Percentiles rank a stretch among this genome's conserved stretches.
phyloP scores from a whole-genome alignment of 2,113 vertebrate genomes.

The Phylloscopus whistleri region DNA sequence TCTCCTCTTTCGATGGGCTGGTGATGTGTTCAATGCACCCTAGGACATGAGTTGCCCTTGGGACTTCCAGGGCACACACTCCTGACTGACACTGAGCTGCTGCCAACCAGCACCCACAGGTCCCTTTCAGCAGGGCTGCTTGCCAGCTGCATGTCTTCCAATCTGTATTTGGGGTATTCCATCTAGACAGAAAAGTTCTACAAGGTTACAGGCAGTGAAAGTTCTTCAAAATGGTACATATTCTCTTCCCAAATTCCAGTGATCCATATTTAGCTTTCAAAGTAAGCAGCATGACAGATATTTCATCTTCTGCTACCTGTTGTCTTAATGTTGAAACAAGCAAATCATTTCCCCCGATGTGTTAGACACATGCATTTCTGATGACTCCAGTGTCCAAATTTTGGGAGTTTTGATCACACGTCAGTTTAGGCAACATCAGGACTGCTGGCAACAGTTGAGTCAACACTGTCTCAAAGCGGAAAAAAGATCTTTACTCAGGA shows the following conservation, averaged over 20 bases:
- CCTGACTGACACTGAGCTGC: background rate
- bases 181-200: background rate
- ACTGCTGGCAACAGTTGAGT: background rate
- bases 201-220: background rate
- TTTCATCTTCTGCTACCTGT: background rate
- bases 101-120: rapidly evolving
- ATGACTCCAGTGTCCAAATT: background rate
- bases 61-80: background rate
- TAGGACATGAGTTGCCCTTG: rapidly evolving
- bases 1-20: background rate
- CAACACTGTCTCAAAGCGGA: background rate
- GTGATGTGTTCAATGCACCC: background rate
- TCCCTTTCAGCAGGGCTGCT: background rate
- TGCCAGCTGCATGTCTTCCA: background rate
- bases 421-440: background rate
- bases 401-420: background rate
- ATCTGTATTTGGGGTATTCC: background rate
- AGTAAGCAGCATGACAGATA: background rate
- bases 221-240: background rate
- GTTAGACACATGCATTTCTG: background rate
- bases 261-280: background rate
- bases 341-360: background rate
- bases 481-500: background rate
- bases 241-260: background rate
- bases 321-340: background rate